Evolutionary conservation across 2,888 invertebrate species (phyloP).

Genomic region (Agrotis ipsilon): DNA sequence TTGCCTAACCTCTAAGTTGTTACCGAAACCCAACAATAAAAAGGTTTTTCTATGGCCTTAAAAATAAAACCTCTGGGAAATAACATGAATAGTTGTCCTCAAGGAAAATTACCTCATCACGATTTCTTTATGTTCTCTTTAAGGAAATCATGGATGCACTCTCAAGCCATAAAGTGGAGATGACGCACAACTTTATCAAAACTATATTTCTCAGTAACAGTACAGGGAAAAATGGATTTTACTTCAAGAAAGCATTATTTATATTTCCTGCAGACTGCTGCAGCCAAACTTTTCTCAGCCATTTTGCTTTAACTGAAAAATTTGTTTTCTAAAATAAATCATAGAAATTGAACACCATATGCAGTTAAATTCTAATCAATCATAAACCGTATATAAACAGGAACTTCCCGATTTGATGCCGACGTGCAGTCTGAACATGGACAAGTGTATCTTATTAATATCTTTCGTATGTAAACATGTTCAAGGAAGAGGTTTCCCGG

Average conservation of each 20-base stretch:
- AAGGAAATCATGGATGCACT: constrained; percentile 18
- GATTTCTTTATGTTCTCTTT: constrained; percentile 15
- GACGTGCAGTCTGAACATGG: constrained; percentile 69
- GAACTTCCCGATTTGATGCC: constrained; percentile 38
- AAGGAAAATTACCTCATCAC: constrained; percentile 26
- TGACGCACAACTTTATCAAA: constrained; percentile 22
- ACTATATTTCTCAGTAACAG: background rate
- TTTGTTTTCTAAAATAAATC: background rate
- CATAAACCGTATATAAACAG: constrained; percentile 65
- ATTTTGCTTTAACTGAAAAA: background rate
- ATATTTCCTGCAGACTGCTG: background rate
- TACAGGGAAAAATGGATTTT: background rate
- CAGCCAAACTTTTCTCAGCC: background rate
- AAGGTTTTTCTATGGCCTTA: background rate
- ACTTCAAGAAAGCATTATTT: background rate
- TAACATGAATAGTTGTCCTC: background rate
- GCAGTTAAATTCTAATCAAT: constrained; percentile 66
- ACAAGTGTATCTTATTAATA: constrained; percentile 70
- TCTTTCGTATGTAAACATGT: constrained; percentile 55
- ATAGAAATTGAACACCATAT: constrained; percentile 7
- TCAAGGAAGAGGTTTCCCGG: constrained; percentile 50
- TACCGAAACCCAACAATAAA: too few species aligned
- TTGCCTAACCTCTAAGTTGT: too few species aligned
- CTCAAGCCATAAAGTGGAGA: constrained; percentile 6
- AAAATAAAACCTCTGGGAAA: constrained; percentile 23